Percentiles rank a stretch among this genome's conserved stretches.
Evolutionary conservation across 2,113 vertebrate species (phyloP).

Genomic region (Malurus elegans): DNA sequence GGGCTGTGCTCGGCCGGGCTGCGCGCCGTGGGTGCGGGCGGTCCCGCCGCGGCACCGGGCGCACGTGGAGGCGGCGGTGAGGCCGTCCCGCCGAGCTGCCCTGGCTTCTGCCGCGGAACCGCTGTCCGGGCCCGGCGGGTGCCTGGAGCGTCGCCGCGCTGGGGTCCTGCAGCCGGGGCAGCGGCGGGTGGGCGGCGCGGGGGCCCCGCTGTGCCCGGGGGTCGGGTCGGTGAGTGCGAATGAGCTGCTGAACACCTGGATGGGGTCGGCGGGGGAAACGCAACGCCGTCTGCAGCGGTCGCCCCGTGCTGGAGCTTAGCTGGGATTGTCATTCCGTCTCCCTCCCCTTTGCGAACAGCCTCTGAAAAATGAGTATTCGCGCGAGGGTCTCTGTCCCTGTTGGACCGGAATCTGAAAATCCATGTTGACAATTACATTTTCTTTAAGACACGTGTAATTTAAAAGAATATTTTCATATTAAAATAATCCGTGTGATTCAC

Average conservation of each 20-base stretch:
- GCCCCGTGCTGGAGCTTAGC: background rate
- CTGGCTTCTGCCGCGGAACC: background rate
- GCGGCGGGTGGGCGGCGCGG: background rate
- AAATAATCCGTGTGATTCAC: background rate
- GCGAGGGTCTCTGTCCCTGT: background rate
- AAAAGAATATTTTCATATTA: background rate
- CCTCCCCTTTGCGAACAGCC: background rate
- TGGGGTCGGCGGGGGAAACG: background rate
- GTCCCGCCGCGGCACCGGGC: background rate
- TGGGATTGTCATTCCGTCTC: background rate
- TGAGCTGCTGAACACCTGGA: background rate
- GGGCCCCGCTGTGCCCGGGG: background rate
- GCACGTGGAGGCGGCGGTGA: background rate
- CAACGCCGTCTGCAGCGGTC: background rate
- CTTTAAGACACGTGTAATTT: background rate
- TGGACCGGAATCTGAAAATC: background rate
- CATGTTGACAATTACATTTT: background rate
- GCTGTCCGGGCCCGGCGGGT: background rate
- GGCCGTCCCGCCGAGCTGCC: background rate
- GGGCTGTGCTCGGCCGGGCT: too few relatives aligned
- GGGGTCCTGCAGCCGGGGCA: background rate
- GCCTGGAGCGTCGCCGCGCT: background rate
- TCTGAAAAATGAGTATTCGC: background rate
- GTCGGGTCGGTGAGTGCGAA: accelerated
- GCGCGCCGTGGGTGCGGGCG: background rate